These are phyloP conservation scores for Odontocolon sp. DNA, from an alignment of 2,888 invertebrate species.

Conservation along the genomic window DNA sequence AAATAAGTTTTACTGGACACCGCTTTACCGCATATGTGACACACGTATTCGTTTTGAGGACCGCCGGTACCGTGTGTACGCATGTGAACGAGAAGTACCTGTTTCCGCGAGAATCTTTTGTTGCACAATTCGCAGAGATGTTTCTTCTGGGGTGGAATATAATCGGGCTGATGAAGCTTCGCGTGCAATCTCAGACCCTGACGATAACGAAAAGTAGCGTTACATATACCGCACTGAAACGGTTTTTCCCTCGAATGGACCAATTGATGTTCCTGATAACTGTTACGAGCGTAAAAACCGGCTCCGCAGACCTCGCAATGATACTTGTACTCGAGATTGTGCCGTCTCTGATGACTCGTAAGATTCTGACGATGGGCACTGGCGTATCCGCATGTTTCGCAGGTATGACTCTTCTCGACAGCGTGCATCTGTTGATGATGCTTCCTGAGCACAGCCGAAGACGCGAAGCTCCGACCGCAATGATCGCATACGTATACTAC, in stretches of 20 bases:
- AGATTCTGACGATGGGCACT: conserved; percentile 72
- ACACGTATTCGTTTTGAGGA: conserved; percentile 82
- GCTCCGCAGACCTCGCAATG: conserved; percentile 76
- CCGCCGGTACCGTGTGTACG: conserved; percentile 75
- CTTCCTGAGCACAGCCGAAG: conserved; percentile 54
- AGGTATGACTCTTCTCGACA: conserved; percentile 68
- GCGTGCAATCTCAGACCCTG: conserved; percentile 78
- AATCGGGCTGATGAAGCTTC: conserved; percentile 79
- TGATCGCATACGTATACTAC: conserved; percentile 69
- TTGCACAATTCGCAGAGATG: conserved; percentile 79
- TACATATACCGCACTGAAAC: conserved; percentile 78
- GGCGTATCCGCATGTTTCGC: conserved; percentile 75
- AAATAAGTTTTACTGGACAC: conserved; percentile 84
- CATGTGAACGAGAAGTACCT: conserved; percentile 79
- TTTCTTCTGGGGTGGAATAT: conserved; percentile 79
- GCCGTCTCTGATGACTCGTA: conserved; percentile 71
- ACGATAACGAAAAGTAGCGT: conserved; percentile 78
- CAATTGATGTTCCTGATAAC: conserved; percentile 75
- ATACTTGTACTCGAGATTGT: conserved; percentile 76
- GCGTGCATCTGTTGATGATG: conserved; percentile 68
- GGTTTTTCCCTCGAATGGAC: conserved; percentile 75
- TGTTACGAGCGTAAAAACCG: conserved; percentile 73
- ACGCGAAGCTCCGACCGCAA: conserved; percentile 67
- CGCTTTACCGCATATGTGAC: conserved; percentile 85
- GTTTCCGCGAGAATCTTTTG: conserved; percentile 78